A percentile compares a stretch with the other conserved stretches of the same genome.
Conservation (phyloP, 2,888 invertebrate species). For the Mimumesa dahlbomi region DNA sequence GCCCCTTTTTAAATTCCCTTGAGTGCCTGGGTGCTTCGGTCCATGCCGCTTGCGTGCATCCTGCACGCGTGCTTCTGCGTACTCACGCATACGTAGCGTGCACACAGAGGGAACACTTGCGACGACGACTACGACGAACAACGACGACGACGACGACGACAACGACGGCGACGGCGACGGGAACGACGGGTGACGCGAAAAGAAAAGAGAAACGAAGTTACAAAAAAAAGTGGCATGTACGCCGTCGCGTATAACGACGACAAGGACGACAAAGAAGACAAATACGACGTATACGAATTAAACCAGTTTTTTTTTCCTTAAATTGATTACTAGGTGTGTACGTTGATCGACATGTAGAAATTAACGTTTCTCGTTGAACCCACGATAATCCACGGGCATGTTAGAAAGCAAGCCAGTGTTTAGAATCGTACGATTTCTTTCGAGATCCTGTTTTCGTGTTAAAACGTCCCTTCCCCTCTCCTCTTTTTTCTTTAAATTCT, state of each 20-base stretch:
- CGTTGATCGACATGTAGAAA: constrained; percentile 43
- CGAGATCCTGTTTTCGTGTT: constrained; percentile 2
- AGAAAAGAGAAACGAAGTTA: constrained; percentile 6
- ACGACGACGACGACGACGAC: constrained; percentile 10
- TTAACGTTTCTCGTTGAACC: constrained; percentile 29
- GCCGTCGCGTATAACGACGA: constrained; percentile 33
- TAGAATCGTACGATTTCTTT: constrained; percentile 2
- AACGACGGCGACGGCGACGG: not conserved
- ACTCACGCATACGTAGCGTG: constrained; percentile 11
- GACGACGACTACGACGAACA: constrained; percentile 19
- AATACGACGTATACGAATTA: constrained; percentile 47
- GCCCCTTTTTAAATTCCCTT: constrained; percentile 47
- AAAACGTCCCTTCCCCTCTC: constrained; percentile 19
- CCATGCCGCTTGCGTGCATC: constrained; percentile 35
- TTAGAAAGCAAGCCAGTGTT: constrained; percentile 21
- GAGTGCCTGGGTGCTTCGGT: constrained; percentile 22
- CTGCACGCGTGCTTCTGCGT: constrained; percentile 31
- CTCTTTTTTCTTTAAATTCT: constrained; percentile 26
- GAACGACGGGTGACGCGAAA: constrained; percentile 6
- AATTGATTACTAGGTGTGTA: constrained; percentile 43
- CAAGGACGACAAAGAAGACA: constrained; percentile 21
- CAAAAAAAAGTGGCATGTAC: constrained; percentile 17
- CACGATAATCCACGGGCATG: constrained; percentile 31
- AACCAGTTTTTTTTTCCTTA: constrained; percentile 42
- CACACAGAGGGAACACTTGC: constrained; percentile 34